phyloP scores from a whole-genome alignment of 1,140 invertebrate genomes.

The Halesus radiatus region DNA sequence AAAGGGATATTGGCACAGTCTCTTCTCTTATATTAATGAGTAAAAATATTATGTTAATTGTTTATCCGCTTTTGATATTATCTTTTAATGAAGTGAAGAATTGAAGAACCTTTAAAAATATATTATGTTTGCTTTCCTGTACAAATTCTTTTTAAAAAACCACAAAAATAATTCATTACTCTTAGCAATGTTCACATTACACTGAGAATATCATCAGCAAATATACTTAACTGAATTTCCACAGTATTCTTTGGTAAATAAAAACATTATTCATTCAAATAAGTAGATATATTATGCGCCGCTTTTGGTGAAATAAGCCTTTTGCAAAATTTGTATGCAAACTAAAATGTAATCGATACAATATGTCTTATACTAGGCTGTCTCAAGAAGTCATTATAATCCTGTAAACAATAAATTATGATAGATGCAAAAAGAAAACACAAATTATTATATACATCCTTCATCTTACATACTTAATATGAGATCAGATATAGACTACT shows the following conservation, averaged over 20 bases:
- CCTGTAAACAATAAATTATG: constrained; percentile 33
- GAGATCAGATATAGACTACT: constrained; percentile 46
- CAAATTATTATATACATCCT: constrained; percentile 10
- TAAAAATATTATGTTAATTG: constrained; percentile 11
- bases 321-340: neutral
- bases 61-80: no score
- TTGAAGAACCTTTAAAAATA: neutral
- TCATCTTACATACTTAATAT: constrained; percentile 32
- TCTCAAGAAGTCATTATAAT: constrained; percentile 16
- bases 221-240: neutral
- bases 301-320: constrained; percentile 29
- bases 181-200: no score
- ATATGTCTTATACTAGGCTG: neutral
- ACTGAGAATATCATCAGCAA: neutral
- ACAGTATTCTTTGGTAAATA: constrained; percentile 32
- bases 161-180: neutral
- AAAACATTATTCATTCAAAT: constrained; percentile 25
- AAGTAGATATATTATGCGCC: constrained; percentile 30
- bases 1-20: constrained; percentile 31
- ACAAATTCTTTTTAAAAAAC: neutral
- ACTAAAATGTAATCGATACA: neutral
- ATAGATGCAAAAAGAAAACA: constrained; percentile 18
- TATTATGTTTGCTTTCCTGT: neutral
- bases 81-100: no score
- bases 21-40: constrained; percentile 8